These are phyloP conservation scores for Umimayanthus kanabou DNA, from an alignment of 92 coral and sea anemone species.

Conservation along the genomic window DNA sequence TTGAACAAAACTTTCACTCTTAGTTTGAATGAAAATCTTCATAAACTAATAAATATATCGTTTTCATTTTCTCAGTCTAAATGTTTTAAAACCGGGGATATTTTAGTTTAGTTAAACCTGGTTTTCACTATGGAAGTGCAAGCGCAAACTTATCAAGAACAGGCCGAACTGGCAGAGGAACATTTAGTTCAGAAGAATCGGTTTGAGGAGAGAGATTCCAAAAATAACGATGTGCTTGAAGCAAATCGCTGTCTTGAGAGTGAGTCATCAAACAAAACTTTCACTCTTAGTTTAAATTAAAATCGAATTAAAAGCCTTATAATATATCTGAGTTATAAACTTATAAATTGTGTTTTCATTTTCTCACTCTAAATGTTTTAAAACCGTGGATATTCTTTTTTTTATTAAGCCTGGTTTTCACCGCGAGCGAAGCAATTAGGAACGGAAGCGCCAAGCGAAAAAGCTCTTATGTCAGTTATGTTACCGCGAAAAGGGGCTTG, in stretches of 20 bases:
- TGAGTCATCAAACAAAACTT: neutral
- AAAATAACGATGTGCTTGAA: neutral
- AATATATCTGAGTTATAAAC: too few species aligned
- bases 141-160: neutral
- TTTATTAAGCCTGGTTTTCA: too few species aligned
- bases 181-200: neutral
- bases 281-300: too few species aligned
- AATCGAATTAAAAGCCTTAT: too few species aligned
- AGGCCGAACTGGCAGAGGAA: neutral
- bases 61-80: neutral
- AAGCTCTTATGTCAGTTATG: too few species aligned
- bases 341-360: too few species aligned
- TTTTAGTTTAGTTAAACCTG: too few species aligned
- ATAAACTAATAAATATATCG: too few species aligned
- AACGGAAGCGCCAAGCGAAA: too few species aligned
- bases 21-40: too few species aligned
- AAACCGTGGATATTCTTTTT: neutral
- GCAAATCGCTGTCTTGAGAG: neutral
- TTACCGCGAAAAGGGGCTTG: too few species aligned
- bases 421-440: too few species aligned
- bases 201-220: neutral
- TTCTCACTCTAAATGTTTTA: neutral
- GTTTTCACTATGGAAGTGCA: neutral
- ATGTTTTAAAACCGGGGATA: neutral
- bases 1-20: neutral